These are phyloP conservation scores for Conopomorpha cramerella DNA, from an alignment of 1,140 invertebrate genomes.

Conservation along the genomic window DNA sequence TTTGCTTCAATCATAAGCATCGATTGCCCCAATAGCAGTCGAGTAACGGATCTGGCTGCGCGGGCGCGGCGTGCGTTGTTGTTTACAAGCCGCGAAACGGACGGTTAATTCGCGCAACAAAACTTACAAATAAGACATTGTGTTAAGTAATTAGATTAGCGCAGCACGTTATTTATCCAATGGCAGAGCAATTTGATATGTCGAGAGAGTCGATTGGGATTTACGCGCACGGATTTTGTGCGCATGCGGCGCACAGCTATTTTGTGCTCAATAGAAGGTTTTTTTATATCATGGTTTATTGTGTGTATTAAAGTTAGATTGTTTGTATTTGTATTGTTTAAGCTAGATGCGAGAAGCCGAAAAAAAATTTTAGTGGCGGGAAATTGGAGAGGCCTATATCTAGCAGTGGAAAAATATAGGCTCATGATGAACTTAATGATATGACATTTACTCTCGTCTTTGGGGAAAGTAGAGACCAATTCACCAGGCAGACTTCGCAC, in stretches of 20 bases:
- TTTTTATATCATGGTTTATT: not conserved
- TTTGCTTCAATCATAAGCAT: not conserved
- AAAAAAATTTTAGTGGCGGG: too few species aligned
- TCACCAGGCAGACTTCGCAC: too few species aligned
- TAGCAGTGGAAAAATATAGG: too few species aligned
- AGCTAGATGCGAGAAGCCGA: not conserved
- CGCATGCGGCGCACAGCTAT: conserved; percentile 3
- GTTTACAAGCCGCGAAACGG: conserved; percentile 30
- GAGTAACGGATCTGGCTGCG: conserved; percentile 25
- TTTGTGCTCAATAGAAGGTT: not conserved
- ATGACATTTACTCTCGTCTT: too few species aligned
- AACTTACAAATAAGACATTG: conserved; percentile 47
- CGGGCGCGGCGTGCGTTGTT: conserved; percentile 12
- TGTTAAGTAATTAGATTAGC: conserved; percentile 49
- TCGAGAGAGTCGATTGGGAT: conserved; percentile 5
- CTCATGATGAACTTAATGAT: too few species aligned
- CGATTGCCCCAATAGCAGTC: not conserved
- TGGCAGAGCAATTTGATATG: conserved; percentile 2
- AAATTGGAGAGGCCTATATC: too few species aligned
- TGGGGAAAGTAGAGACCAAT: too few species aligned
- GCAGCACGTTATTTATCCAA: conserved; percentile 30
- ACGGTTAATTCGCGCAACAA: conserved; percentile 38
- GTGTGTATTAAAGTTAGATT: not conserved
- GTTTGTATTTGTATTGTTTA: not conserved
- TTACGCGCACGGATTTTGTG: conserved; percentile 17